phyloP scores from a whole-genome alignment of 2,888 invertebrate species.

The Calliopum simillimum region DNA sequence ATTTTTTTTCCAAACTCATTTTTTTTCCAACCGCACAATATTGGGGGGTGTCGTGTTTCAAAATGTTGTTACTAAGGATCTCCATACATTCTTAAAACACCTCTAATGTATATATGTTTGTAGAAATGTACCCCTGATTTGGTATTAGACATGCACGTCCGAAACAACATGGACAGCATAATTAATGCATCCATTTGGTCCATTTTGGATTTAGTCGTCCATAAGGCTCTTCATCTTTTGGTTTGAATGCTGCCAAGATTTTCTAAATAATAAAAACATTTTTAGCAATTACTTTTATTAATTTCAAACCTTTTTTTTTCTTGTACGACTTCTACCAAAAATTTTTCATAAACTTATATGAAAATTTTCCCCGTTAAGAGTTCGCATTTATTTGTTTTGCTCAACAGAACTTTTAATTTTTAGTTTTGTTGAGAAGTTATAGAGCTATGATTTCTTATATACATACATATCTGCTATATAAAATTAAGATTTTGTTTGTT shows the following conservation, averaged over 20 bases:
- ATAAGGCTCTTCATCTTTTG: slow-evolving; percentile 99
- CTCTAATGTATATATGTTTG: too few species aligned
- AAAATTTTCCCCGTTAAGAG: slow-evolving; percentile 59
- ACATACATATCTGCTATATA: neutral
- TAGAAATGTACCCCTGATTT: slow-evolving; percentile 84
- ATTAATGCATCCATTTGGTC: slow-evolving; percentile 99
- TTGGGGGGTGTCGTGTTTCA: too few species aligned
- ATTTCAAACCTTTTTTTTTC: neutral
- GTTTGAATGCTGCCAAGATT: slow-evolving; percentile 97
- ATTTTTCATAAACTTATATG: slow-evolving; percentile 44
- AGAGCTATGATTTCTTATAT: neutral
- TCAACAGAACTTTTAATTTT: slow-evolving; percentile 1
- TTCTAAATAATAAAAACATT: slow-evolving; percentile 73
- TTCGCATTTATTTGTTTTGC: slow-evolving; percentile 17
- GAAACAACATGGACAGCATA: slow-evolving; percentile 98
- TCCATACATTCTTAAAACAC: too few species aligned
- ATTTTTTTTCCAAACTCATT: too few species aligned
- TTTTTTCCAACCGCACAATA: too few species aligned
- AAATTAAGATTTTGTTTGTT: neutral
- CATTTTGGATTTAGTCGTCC: slow-evolving; percentile 98
- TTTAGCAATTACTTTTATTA: neutral
- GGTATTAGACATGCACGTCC: slow-evolving; percentile 98
- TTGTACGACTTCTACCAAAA: slow-evolving; percentile 24
- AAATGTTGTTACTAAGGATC: too few species aligned
- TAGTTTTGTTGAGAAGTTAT: neutral